phyloP scores from a whole-genome alignment of 2,888 invertebrate genomes.

The Sminthurides aquaticus region DNA sequence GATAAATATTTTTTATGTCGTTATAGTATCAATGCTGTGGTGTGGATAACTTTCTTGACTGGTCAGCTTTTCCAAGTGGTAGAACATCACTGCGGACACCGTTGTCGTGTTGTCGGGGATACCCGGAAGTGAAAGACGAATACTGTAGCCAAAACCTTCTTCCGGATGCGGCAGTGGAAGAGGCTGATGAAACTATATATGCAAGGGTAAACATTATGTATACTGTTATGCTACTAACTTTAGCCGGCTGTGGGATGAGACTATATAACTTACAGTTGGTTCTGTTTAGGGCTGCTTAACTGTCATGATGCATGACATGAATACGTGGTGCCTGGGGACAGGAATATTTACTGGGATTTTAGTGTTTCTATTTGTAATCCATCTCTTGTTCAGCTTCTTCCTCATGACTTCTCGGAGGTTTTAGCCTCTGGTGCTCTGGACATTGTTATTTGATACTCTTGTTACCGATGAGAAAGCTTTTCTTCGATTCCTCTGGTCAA shows the following conservation, averaged over 20 bases:
- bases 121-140: neutral
- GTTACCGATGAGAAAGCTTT: no score
- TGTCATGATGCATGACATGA: neutral
- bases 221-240: neutral
- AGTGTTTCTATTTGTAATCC: neutral
- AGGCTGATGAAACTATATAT: neutral
- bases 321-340: neutral
- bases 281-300: neutral
- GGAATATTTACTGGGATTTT: neutral
- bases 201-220: neutral
- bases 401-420: neutral
- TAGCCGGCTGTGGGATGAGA: no score
- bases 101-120: neutral
- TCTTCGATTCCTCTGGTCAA: no score
- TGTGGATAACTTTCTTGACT: neutral
- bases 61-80: neutral
- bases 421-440: neutral
- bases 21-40: neutral
- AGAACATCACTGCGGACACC: neutral
- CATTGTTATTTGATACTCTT: no score
- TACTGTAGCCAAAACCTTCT: neutral
- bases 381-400: neutral
- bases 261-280: no score
- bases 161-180: neutral
- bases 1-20: neutral